A percentile compares a stretch with the other conserved stretches of the same genome.
Conservation (phyloP, 23 tunicate species). For the Styela clava region DNA sequence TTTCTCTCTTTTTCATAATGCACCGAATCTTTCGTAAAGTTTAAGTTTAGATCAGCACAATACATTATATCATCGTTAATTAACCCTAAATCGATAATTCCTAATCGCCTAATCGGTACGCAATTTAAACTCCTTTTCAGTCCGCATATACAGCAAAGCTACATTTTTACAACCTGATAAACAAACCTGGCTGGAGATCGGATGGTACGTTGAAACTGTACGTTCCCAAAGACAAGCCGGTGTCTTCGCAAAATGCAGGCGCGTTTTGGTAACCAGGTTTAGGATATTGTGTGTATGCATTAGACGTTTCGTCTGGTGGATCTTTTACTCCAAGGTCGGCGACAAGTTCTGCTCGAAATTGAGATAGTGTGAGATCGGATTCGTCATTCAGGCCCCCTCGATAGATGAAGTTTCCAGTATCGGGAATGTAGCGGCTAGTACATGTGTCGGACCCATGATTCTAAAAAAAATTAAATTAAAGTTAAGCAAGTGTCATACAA, state of each 20-base stretch:
- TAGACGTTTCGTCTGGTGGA: slow-evolving; percentile 1
- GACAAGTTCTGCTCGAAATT: slow-evolving; percentile 35
- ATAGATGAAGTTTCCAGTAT: slow-evolving; percentile 69
- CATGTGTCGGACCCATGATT: slow-evolving; percentile 92
- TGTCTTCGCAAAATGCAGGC: slow-evolving; percentile 81
- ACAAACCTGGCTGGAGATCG: slow-evolving; percentile 48
- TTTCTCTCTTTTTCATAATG: no score
- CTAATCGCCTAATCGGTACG: no score
- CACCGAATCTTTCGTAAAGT: no score
- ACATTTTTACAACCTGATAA: no score
- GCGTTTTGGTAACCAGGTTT: slow-evolving; percentile 90
- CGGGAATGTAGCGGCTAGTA: slow-evolving; percentile 76
- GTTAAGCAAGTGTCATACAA: neutral
- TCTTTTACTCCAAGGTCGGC: slow-evolving; percentile 80
- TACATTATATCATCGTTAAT: no score
- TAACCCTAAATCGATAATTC: no score
- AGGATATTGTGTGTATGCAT: slow-evolving; percentile 40
- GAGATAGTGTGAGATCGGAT: slow-evolving; percentile 43
- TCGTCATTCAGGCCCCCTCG: slow-evolving; percentile 11
- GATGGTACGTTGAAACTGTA: slow-evolving; percentile 86
- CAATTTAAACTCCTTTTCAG: no score
- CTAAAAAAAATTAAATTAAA: slow-evolving; percentile 21
- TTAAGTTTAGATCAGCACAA: no score
- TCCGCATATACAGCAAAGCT: no score
- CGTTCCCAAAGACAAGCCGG: slow-evolving; percentile 88